Percentiles rank a stretch among this genome's conserved stretches.
Conservation (phyloP, 2,113 vertebrate species). For the Columbina picui region DNA sequence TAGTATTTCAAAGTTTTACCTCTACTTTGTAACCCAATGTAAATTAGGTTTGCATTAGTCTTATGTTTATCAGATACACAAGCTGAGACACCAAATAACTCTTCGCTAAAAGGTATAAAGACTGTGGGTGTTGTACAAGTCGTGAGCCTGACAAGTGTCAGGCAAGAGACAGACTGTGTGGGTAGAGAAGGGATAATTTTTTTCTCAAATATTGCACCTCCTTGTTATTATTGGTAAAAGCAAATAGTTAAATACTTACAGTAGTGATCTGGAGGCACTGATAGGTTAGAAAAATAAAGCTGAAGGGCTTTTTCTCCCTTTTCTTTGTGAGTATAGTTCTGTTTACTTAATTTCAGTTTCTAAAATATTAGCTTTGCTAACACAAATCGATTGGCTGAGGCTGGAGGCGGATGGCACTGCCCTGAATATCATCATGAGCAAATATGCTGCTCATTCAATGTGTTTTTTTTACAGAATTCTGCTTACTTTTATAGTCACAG, state of each 20-base stretch:
- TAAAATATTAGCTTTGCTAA: background rate
- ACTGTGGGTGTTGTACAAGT: background rate
- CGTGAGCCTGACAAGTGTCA: background rate
- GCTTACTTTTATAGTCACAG: background rate
- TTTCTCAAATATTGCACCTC: background rate
- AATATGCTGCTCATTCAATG: background rate
- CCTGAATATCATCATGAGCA: background rate
- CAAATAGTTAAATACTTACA: background rate
- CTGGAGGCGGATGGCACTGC: background rate
- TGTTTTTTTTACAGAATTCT: background rate
- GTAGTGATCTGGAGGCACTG: background rate
- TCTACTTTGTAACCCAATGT: background rate
- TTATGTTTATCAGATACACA: background rate
- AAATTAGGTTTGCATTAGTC: background rate
- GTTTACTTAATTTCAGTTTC: background rate
- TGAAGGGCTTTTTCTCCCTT: background rate
- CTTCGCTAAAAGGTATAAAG: background rate
- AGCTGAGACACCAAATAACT: background rate
- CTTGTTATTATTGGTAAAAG: conserved; percentile 9
- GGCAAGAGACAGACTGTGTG: background rate
- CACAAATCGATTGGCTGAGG: background rate
- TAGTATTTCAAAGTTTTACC: background rate
- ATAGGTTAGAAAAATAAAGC: background rate
- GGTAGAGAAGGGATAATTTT: background rate
- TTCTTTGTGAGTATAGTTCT: background rate